Base-by-base conservation (phyloP, 2,797 vertebrate genomes). In the Girardinus metallicus region DNA sequence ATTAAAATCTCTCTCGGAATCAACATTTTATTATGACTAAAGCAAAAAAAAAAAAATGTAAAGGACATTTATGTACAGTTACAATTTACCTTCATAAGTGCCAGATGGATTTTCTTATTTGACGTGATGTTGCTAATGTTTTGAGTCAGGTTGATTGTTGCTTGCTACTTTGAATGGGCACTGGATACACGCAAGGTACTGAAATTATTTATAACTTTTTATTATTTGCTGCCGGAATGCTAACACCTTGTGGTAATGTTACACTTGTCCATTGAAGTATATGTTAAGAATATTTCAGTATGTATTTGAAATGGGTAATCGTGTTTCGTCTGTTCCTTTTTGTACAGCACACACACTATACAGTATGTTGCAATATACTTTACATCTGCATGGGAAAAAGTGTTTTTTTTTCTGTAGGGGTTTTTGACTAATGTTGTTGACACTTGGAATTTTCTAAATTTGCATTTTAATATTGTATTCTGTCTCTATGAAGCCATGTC, bases 401-500 rank as follows among this genome's bases (percentile, higher is more conserved):
- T 75, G 64, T 51, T 16, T 0, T 39, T 13, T 9, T 23, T 13
- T 72, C 34, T 43, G 12, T 43, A 51, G 47, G 15, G n/a, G 70
- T 66, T 10, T 47, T 46, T n/a, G 53, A 66, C n/a, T 31, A 60
- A 57, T 53, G 39, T 29, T 76, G 77, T 85, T 55, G 39, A 34
- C 21, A 80, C 62, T 79, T 82, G 75, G 43, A 29, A 49, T 70
- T 39, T 55, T 71, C 39, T 73, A 31, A 21, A 77, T 36, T 46
- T 10, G 26, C n/a, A 77, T 73, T 78, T 85, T 18, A 49, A 77
- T 55, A 57, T n/a, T 72, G 1, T 77, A 12, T n/a, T 44, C 23
- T 60, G 73, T 89, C 87, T 87, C 36, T 82, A 91, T 93, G 89
- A 93, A 64, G 85, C 86, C 80, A 26, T 46, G 29, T 43, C 34